Percentiles rank a stretch among this genome's conserved stretches.
Evolutionary conservation across 2,797 vertebrate species (phyloP).

Genomic region (Lates japonicus): DNA sequence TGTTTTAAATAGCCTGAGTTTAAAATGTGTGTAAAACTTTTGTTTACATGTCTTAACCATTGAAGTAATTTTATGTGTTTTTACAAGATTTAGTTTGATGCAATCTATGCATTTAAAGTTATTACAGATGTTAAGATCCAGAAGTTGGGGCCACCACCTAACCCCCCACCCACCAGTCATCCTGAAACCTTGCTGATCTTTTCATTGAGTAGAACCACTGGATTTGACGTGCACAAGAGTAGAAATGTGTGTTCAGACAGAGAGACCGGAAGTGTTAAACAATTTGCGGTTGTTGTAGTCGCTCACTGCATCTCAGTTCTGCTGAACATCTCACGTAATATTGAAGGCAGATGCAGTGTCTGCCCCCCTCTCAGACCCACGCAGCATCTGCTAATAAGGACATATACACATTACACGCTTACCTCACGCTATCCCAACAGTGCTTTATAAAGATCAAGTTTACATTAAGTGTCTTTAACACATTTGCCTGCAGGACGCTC

Average conservation of each 20-base stretch:
- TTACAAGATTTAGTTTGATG: conserved; percentile 36
- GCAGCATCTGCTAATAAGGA: conserved; percentile 38
- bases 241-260: conserved; percentile 35
- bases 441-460: conserved; percentile 71
- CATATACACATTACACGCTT: conserved; percentile 40
- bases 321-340: conserved; percentile 31
- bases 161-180: background rate
- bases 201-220: conserved; percentile 72
- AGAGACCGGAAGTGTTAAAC: conserved; percentile 16
- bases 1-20: conserved; percentile 42
- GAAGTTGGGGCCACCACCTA: background rate
- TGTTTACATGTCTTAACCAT: conserved; percentile 64
- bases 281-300: conserved; percentile 38
- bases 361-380: conserved; percentile 2
- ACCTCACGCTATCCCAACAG: conserved; percentile 66
- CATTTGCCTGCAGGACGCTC: conserved; percentile 40
- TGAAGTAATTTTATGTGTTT: conserved; percentile 38
- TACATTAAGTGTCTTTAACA: conserved; percentile 64
- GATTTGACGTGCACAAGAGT: conserved; percentile 56
- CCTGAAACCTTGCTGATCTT: conserved; percentile 46
- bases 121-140: conserved; percentile 37
- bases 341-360: conserved; percentile 4
- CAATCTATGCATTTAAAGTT: conserved; percentile 37
- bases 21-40: conserved; percentile 23
- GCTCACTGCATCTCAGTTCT: conserved; percentile 55